phyloP scores from a whole-genome alignment of 2,113 vertebrate genomes.

The Syngnathus floridae region DNA sequence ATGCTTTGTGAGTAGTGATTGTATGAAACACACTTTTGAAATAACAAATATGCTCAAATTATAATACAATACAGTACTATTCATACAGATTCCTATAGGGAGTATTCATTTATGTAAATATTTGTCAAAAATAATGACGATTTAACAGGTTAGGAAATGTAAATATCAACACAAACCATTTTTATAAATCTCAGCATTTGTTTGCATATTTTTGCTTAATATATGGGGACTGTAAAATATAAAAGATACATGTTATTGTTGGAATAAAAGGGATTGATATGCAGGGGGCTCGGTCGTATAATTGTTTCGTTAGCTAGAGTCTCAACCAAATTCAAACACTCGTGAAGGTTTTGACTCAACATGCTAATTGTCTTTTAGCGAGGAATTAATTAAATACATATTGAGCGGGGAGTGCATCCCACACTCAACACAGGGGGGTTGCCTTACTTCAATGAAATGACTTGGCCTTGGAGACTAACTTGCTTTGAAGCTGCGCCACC shows the following conservation, averaged over 20 bases:
- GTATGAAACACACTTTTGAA: too few species aligned
- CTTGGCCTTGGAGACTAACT: slow-evolving; percentile 26
- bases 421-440: slow-evolving; percentile 25
- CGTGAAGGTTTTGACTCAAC: slow-evolving; percentile 41
- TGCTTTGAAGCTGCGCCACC: slow-evolving; percentile 48
- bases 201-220: too few species aligned
- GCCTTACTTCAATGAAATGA: slow-evolving; percentile 15
- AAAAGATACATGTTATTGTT: not conserved
- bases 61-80: too few species aligned
- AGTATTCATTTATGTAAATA: too few species aligned
- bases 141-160: too few species aligned
- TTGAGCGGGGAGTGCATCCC: slow-evolving; percentile 33
- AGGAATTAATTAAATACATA: slow-evolving; percentile 36
- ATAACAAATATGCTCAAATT: too few species aligned
- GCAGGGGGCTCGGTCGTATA: not conserved
- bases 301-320: slow-evolving; percentile 39
- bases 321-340: slow-evolving; percentile 24
- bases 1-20: too few species aligned
- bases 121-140: too few species aligned
- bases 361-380: slow-evolving; percentile 53
- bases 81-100: too few species aligned
- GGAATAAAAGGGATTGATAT: not conserved
- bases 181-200: too few species aligned
- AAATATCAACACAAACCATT: too few species aligned
- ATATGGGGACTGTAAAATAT: not conserved